A percentile compares a stretch with the other conserved stretches of the same genome.
phyloP scores from a whole-genome alignment of 2,888 invertebrate genomes.

The Lamellibrachia satsuma region DNA sequence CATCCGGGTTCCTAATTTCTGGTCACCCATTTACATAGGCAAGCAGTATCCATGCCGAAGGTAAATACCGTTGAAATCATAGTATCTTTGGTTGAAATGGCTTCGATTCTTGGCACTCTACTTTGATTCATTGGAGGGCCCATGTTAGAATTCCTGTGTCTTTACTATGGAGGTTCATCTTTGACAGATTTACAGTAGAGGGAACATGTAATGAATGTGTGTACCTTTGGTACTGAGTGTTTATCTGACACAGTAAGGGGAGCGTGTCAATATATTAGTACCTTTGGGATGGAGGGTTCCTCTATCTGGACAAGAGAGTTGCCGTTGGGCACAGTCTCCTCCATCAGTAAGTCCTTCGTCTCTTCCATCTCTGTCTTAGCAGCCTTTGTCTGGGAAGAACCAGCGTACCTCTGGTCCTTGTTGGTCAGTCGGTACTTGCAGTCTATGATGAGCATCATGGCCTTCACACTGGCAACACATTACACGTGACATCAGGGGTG shows the following conservation, averaged over 20 bases:
- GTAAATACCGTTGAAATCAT: too few species aligned
- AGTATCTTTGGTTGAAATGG: too few species aligned
- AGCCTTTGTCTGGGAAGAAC: not conserved
- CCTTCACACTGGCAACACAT: conserved; percentile 57
- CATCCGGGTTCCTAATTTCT: too few species aligned
- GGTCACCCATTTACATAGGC: too few species aligned
- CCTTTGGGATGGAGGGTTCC: conserved; percentile 34
- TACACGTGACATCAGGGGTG: not conserved
- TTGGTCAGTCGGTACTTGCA: conserved; percentile 64
- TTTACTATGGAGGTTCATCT: too few species aligned
- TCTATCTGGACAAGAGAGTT: conserved; percentile 27
- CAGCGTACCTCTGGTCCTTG: conserved; percentile 25
- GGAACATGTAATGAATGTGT: too few species aligned
- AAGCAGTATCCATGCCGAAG: too few species aligned
- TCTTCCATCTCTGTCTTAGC: conserved; percentile 23
- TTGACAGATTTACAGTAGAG: too few species aligned
- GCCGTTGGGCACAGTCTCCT: conserved; percentile 18
- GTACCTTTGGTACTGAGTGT: too few species aligned
- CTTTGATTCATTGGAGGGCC: too few species aligned
- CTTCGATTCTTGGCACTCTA: too few species aligned
- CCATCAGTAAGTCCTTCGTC: conserved; percentile 17
- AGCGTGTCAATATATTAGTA: not conserved
- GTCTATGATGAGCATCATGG: conserved; percentile 66
- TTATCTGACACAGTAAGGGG: not conserved
- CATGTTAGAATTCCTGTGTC: too few species aligned